Conservation (phyloP, 1,140 invertebrate genomes). For the Gryllus bimaculatus region DNA sequence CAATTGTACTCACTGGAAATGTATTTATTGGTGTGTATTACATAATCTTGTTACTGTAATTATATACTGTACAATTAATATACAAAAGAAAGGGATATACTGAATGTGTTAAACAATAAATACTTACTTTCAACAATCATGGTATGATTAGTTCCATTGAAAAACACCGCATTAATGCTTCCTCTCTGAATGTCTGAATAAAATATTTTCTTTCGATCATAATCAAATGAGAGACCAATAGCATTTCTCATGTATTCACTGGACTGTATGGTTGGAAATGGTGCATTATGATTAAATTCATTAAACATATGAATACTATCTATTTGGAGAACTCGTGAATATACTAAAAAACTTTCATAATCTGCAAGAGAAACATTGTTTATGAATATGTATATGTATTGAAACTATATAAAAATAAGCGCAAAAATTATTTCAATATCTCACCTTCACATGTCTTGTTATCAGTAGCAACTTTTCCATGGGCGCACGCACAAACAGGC, state of each 20-base stretch:
- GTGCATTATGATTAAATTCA: conserved; percentile 60
- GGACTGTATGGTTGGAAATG: conserved; percentile 62
- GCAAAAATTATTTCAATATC: neutral
- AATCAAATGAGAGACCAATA: conserved; percentile 75
- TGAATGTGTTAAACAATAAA: neutral
- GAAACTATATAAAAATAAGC: neutral
- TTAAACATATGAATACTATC: conserved; percentile 66
- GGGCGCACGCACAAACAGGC: conserved; percentile 61
- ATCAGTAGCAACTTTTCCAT: conserved; percentile 55
- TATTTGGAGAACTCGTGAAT: conserved; percentile 59
- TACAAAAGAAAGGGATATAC: too few relatives aligned
- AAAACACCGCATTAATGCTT: conserved; percentile 71
- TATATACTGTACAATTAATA: neutral
- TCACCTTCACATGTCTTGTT: conserved; percentile 50
- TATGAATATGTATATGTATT: neutral
- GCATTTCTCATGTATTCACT: conserved; percentile 66
- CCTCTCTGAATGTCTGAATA: conserved; percentile 82
- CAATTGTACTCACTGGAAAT: too few relatives aligned
- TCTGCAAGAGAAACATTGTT: conserved; percentile 38
- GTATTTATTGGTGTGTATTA: too few relatives aligned
- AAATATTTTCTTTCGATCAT: conserved; percentile 56
- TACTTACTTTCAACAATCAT: conserved; percentile 57
- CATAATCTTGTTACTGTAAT: neutral
- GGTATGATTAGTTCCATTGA: conserved; percentile 64
- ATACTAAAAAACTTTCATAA: conserved; percentile 67